Base-by-base conservation (phyloP, 1,140 invertebrate genomes). In the Adelges cooleyi region DNA sequence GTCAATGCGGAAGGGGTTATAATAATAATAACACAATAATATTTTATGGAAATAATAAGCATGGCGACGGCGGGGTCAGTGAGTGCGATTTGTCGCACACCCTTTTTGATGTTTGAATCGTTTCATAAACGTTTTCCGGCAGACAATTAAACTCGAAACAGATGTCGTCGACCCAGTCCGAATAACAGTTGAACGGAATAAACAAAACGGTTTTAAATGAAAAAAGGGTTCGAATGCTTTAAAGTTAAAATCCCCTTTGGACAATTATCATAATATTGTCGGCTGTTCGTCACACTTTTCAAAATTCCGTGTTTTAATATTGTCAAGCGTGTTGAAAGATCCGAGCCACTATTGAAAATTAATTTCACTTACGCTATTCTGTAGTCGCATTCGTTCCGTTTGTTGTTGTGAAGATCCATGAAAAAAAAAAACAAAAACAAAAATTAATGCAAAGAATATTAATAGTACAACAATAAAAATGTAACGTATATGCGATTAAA, bases 91-190 rank as follows among this genome's bases (percentile, higher is more conserved):
- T 62, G 56, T 62, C n/a, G 5, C 40, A 15, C 42, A 46, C 56
- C 23, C 56, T 48, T 62, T 62, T 48, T 22, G 56, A 62, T 62
- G 44, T 59, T 59, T 59, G 25, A 59, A 62, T 33, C 42, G 42
- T 62, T 62, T 33, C 56, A 25, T 48, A 62, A 62, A 62, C 56
- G 56, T 29, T 20, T 36, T 29, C 27, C 11, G 29, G 42, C 40
- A 42, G n/a, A 62, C 56, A 62, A 62, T 62, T 62, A 62, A 62
- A 62, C 20, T 48, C 29, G 40, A 11, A 48, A 62, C 56, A 62
- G 56, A 62, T 62, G 56, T 62, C 42, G 56, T 20, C 56, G 25
- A 18, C 42, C 17, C 10, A 33, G 25, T 29, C n/a, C 10, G 52
- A 13, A 40, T 25, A 50, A 13, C 13, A 44, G 13, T 59, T 29